These are phyloP conservation scores for Stenodera caucasica DNA, from an alignment of 2,888 invertebrate genomes.

Conservation along the genomic window DNA sequence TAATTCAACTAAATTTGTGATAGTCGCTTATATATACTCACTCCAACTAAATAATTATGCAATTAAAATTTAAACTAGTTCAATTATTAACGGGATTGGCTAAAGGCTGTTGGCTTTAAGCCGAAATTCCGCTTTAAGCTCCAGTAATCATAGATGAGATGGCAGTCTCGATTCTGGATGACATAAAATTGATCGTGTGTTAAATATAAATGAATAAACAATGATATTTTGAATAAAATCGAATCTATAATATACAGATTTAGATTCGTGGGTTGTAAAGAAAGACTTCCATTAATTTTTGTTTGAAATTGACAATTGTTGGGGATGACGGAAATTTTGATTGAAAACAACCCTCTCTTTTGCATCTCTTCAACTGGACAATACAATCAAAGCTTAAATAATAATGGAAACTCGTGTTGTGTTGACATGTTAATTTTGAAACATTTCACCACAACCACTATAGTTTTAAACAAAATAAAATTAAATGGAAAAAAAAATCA, in stretches of 20 bases:
- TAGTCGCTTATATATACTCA: too few species aligned
- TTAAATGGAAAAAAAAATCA: too few species aligned
- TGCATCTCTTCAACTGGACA: conserved; percentile 2
- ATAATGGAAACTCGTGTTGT: conserved; percentile 20
- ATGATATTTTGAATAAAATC: too few species aligned
- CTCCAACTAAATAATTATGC: conserved; percentile 31
- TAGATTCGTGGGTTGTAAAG: background rate
- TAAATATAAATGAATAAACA: conserved; percentile 7
- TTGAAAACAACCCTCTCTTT: conserved; percentile 16
- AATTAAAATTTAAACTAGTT: conserved; percentile 36
- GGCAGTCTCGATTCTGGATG: conserved; percentile 12
- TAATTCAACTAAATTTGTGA: too few species aligned
- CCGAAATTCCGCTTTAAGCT: conserved; percentile 31
- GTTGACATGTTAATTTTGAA: conserved; percentile 24
- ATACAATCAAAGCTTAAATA: conserved; percentile 20
- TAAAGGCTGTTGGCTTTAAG: conserved; percentile 30
- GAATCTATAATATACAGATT: too few species aligned
- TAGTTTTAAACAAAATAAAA: too few species aligned
- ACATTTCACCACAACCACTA: conserved; percentile 3
- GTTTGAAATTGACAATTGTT: conserved; percentile 14
- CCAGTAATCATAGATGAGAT: conserved; percentile 28
- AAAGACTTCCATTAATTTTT: conserved; percentile 17
- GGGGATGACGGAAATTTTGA: conserved; percentile 20
- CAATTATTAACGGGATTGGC: conserved; percentile 36
- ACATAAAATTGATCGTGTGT: conserved; percentile 28